Base-by-base conservation (phyloP, 2,888 invertebrate genomes). In the Diplazon laetatorius region DNA sequence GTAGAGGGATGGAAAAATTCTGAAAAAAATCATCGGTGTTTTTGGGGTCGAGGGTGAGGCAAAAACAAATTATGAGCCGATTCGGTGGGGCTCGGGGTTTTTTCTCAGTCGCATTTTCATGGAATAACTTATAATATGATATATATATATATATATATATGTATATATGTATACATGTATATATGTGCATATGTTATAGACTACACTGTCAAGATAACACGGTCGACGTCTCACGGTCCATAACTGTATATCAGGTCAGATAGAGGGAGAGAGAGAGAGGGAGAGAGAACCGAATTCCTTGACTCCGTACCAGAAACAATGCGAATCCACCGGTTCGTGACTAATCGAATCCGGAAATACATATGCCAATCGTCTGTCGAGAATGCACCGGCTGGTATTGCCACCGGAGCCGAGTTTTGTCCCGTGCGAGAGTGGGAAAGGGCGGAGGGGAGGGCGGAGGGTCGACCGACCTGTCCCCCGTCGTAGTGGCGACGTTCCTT, bases 291-390 rank as follows among this genome's bases (percentile, higher is more conserved):
- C 22, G 44, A 16, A 57, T 78, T 73, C n/a, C 75, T 78, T 70
- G 60, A 62, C 50, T 69, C 73, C 48, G 42, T 60, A 42, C 42
- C 48, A 66, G 75, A 78, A 68, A 76, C 76, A 76, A 76, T 68
- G 68, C 50, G 57, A 68, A 81, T 76, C 71, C 77, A 76, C 71
- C 76, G 70, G 80, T 69, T 81, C 78, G 80, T 83, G 83, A 80
- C 84, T 85, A 85, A 87, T 85, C 82, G 81, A 85, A 83, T 84
- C 78, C 80, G 84, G 82, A 84, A 86, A 82, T 81, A 79, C 82
- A 83, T 84, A 83, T 82, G 83, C 83, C 86, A 86, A 85, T 86
- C 82, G 83, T 81, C 81, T 82, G 84, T 84, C 83, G 76, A 79
- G 69, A n/a, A 66, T 75, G 71, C 39, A 46, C 70, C 68, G 75